Evolutionary conservation across 2,113 vertebrate species (phyloP), one percentile per base, ranked within the genome.

Genomic region (Tretioscincus oriximinensis): DNA sequence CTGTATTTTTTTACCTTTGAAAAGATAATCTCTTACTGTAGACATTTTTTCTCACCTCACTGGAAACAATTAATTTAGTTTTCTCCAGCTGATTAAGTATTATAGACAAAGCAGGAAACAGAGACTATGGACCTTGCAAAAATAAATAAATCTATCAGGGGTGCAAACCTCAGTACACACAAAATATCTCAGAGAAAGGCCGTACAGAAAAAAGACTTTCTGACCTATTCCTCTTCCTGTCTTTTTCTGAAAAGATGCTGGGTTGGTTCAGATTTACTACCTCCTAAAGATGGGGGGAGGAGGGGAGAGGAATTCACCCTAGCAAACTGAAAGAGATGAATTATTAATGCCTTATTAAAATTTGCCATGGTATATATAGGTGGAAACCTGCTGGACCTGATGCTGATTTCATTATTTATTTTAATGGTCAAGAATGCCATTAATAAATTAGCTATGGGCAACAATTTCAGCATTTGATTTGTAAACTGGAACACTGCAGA

Each of bases 21-120:
- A 81, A 49, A 65, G 64, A 60, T 68, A 18, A 58, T 77, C 51
- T 31, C 26, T 45, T 72, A 21, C 28, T 77, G 61, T 24, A 75
- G 29, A 77, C 65, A 66, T 26, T 5, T 41, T 18, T 82, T 67
- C 45, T 72, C 68, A 65, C 45, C 61, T 65, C 31, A 63, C 49
- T 77, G 68, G 67, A 81, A 77, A 51, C 60, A 77, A 72, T 63
- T 65, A 76, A 29, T 63, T 71, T 77, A 65, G 47, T 76, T 82
- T 41, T 77, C 74, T 82, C 41, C 61, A 77, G 28, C 45, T 77
- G 45, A 72, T 82, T 31, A 70, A 35, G 47, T 54, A 28, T 81
- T 73, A 58, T 66, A 73, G 47, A 24, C 63, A 73, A 73, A 35
- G 79, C 47, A 73, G 47, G 63, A 81, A 81, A 7, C 14, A n/a